Conservation (phyloP, 2,113 vertebrate species). For the Monopterus albus region DNA sequence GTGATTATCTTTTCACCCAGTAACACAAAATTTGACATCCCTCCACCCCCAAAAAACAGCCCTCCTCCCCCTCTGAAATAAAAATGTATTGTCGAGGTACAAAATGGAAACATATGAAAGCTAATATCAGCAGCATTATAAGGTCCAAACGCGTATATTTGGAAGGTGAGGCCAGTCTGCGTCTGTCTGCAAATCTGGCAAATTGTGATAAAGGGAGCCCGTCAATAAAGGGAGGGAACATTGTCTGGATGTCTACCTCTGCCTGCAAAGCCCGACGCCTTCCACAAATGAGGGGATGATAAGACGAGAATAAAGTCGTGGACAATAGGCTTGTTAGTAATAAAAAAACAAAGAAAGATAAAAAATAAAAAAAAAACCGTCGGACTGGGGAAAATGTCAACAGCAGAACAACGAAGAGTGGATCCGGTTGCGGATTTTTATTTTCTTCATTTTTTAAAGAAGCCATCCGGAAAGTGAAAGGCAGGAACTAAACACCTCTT, state of each 20-base stretch:
- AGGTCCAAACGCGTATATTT: conserved; percentile 47
- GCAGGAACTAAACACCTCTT: not conserved
- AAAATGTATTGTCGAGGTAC: conserved; percentile 54
- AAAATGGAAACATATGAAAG: conserved; percentile 62
- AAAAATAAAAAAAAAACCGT: not conserved
- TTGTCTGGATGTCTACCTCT: conserved; percentile 70
- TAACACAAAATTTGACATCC: conserved; percentile 19
- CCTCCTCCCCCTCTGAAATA: conserved; percentile 3
- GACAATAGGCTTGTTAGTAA: conserved; percentile 37
- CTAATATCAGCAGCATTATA: conserved; percentile 47
- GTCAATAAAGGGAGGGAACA: conserved; percentile 75
- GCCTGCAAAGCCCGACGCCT: conserved; percentile 64
- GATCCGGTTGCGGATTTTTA: conserved; percentile 11
- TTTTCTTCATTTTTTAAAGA: conserved; percentile 1
- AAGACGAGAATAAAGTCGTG: conserved; percentile 55
- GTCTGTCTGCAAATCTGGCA: conserved; percentile 76
- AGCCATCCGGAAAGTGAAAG: conserved; percentile 30
- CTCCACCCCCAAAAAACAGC: too few species aligned
- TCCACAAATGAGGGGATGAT: conserved; percentile 58
- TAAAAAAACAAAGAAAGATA: not conserved
- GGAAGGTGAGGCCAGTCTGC: conserved; percentile 66
- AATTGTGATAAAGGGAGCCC: conserved; percentile 80
- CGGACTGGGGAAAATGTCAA: not conserved
- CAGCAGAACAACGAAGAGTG: conserved; percentile 2
- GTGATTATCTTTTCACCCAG: conserved; percentile 12